These are phyloP conservation scores for Pelecanus crispus DNA, from an alignment of 2,113 vertebrate species.

Conservation along the genomic window DNA sequence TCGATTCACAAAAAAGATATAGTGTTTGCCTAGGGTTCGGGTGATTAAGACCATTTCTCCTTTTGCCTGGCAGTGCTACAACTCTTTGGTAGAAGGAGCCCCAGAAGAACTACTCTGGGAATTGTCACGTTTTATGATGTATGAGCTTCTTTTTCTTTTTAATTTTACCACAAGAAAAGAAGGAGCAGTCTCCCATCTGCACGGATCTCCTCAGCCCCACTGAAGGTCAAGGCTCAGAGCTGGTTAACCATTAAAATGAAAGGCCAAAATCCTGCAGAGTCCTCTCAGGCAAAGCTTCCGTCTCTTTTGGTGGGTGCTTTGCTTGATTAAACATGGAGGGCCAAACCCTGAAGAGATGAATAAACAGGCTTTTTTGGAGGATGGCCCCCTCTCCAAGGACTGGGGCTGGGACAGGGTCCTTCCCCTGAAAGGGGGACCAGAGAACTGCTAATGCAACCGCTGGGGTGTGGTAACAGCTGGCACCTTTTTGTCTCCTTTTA, in stretches of 20 bases:
- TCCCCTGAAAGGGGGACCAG: neutral
- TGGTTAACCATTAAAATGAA: conserved; percentile 29
- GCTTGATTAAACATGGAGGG: neutral
- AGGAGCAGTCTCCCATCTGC: conserved; percentile 26
- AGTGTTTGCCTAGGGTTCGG: conserved; percentile 52
- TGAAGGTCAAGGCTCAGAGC: neutral
- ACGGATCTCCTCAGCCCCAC: neutral
- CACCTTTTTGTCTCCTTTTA: neutral
- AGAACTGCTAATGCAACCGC: neutral
- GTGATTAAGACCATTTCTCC: conserved; percentile 56
- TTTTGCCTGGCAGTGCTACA: conserved; percentile 63
- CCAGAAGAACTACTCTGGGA: conserved; percentile 60
- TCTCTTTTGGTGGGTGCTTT: neutral
- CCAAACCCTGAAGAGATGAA: neutral
- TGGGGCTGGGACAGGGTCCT: neutral
- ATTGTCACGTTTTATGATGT: conserved; percentile 46
- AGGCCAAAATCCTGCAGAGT: neutral
- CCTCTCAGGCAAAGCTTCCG: neutral
- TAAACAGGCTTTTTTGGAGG: neutral
- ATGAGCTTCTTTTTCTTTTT: conserved; percentile 35
- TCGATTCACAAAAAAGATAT: conserved; percentile 62
- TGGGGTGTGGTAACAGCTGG: neutral
- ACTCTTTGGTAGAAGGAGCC: conserved; percentile 59
- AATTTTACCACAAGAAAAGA: conserved; percentile 50
- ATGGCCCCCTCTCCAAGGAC: fast-evolving